Evolutionary conservation across 2,113 vertebrate genomes (phyloP).

Genomic region (Edolisoma coerulescens): DNA sequence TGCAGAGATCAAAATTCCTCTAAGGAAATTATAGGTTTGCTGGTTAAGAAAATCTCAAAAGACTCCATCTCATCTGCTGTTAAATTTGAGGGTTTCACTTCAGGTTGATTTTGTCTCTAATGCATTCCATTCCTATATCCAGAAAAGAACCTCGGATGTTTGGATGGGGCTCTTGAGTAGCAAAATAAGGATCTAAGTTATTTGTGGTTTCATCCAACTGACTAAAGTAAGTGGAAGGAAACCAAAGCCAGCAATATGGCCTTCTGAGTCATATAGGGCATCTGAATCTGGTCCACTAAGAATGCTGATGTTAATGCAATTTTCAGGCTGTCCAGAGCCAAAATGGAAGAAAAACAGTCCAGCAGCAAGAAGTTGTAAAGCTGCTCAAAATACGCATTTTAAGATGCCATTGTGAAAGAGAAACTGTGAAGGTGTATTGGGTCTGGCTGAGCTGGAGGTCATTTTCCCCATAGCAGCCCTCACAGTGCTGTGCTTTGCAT

Average conservation of each 20-base stretch:
- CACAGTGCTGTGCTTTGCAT: too few relatives aligned
- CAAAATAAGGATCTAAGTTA: background rate
- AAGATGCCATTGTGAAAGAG: background rate
- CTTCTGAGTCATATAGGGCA: background rate
- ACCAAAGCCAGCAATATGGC: background rate
- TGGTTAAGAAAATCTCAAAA: background rate
- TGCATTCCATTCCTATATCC: background rate
- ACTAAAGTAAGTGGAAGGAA: background rate
- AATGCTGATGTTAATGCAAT: background rate
- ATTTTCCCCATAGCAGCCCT: background rate
- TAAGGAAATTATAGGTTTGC: slow-evolving; percentile 12
- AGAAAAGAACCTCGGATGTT: background rate
- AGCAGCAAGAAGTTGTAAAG: background rate
- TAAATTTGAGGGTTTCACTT: background rate
- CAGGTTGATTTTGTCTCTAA: background rate
- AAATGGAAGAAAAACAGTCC: background rate
- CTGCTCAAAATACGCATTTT: background rate
- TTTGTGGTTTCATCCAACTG: background rate
- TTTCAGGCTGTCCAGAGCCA: background rate
- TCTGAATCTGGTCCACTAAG: background rate
- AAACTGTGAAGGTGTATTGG: background rate
- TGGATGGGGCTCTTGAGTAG: background rate
- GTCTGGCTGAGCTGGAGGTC: background rate
- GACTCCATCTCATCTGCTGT: background rate
- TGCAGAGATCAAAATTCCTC: slow-evolving; percentile 12